Evolutionary conservation across 2,113 vertebrate species (phyloP).

Genomic region (Hippotragus niger): DNA sequence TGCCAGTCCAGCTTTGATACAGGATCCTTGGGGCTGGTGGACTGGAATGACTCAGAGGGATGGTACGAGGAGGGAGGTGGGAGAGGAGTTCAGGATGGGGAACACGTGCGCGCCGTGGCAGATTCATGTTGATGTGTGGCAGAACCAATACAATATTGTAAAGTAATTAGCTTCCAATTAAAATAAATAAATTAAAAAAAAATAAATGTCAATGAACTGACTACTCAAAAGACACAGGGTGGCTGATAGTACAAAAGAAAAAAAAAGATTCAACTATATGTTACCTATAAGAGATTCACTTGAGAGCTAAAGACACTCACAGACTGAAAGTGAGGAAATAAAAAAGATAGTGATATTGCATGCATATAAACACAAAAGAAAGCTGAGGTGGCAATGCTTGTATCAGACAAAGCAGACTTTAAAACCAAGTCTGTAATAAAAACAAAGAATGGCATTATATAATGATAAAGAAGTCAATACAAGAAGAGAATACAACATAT

Average conservation of each 20-base stretch:
- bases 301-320: neutral
- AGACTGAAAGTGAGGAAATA: neutral
- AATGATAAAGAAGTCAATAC: neutral
- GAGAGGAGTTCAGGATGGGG: no score
- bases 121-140: no score
- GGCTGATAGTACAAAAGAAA: neutral
- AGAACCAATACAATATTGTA: no score
- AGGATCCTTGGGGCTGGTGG: no score
- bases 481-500: neutral
- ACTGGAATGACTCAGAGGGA: no score
- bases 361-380: neutral
- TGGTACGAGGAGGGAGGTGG: no score
- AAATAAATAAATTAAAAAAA: no score
- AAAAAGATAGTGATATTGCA: neutral
- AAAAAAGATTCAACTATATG: neutral
- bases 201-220: neutral
- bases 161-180: no score
- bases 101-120: accelerated
- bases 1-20: no score
- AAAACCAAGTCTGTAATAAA: neutral
- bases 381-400: neutral
- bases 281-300: neutral
- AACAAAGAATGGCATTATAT: neutral
- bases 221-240: neutral
- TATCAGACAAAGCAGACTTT: neutral